phyloP scores from a whole-genome alignment of 2,797 vertebrate genomes.

The Lacerta bilineata region DNA sequence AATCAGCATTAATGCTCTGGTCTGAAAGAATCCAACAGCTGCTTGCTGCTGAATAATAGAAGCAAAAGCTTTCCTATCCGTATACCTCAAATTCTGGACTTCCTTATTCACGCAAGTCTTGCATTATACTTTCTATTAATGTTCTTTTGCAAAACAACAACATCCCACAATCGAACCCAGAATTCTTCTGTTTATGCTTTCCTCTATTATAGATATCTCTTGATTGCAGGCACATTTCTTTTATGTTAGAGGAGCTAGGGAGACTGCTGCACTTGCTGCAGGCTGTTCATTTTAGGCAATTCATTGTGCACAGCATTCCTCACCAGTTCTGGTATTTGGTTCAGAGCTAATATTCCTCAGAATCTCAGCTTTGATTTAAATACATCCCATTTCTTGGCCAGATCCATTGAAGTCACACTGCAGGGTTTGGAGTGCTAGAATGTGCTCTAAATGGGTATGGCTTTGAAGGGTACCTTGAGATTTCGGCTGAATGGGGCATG shows the following conservation, averaged over 20 bases:
- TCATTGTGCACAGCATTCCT: not conserved
- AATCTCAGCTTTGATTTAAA: conserved; percentile 9
- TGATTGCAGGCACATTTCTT: conserved; percentile 14
- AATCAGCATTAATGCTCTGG: conserved; percentile 7
- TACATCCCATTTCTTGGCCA: not conserved
- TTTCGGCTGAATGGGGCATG: not conserved
- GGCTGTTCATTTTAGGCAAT: not conserved
- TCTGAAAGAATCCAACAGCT: conserved; percentile 12
- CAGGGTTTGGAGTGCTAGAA: not conserved
- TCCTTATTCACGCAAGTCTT: not conserved
- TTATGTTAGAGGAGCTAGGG: not conserved
- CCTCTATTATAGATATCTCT: not conserved
- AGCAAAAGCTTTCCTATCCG: not conserved
- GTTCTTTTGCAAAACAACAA: not conserved
- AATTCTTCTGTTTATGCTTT: not conserved
- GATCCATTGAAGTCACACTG: not conserved
- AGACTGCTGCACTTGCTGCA: not conserved
- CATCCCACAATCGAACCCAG: too few relatives aligned
- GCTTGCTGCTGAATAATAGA: conserved; percentile 21
- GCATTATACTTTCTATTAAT: not conserved
- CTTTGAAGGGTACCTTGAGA: not conserved
- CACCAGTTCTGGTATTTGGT: not conserved
- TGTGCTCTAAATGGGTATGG: not conserved
- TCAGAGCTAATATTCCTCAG: not conserved
- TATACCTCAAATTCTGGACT: not conserved